Evolutionary conservation across 2,888 invertebrate species (phyloP).

Genomic region (Hirtodrosophila cameraria): DNA sequence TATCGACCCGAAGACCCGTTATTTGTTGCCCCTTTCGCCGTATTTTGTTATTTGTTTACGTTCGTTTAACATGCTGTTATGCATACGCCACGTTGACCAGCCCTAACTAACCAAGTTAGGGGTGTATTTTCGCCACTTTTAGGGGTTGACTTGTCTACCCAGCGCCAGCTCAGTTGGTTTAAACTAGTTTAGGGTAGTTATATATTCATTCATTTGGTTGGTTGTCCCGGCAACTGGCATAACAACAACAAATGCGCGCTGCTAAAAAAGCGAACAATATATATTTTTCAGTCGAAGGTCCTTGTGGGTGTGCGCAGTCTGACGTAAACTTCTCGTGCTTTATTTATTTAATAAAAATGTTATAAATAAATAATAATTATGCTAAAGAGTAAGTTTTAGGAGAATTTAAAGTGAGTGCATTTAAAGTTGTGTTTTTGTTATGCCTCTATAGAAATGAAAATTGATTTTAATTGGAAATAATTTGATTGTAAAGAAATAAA

Average conservation of each 20-base stretch:
- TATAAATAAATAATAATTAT: constrained; percentile 9
- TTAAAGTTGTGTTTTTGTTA: no score
- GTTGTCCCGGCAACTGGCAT: constrained; percentile 44
- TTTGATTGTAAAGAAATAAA: no score
- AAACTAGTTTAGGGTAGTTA: constrained; percentile 38
- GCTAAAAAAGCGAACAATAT: constrained; percentile 20
- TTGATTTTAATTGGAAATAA: no score
- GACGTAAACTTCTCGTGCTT: constrained; percentile 26
- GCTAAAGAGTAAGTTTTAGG: not conserved
- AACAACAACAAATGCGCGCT: constrained; percentile 31
- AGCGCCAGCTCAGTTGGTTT: constrained; percentile 23
- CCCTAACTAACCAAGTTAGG: constrained; percentile 43
- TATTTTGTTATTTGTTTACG: constrained; percentile 49
- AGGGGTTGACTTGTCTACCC: constrained; percentile 39
- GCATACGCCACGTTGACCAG: constrained; percentile 56
- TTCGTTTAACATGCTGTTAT: constrained; percentile 37
- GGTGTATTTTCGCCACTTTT: constrained; percentile 47
- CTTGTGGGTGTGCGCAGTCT: constrained; percentile 20
- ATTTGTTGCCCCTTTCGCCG: constrained; percentile 8
- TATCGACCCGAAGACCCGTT: constrained; percentile 45
- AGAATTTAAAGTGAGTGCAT: not conserved
- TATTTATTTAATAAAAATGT: constrained; percentile 1
- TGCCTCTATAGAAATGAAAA: no score
- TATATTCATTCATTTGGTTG: constrained; percentile 11
- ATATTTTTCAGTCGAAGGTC: constrained; percentile 61